A percentile compares a stretch with the other conserved stretches of the same genome.
These are phyloP conservation scores for Pissodes strobi DNA, from an alignment of 1,140 invertebrate species.

Conservation along the genomic window DNA sequence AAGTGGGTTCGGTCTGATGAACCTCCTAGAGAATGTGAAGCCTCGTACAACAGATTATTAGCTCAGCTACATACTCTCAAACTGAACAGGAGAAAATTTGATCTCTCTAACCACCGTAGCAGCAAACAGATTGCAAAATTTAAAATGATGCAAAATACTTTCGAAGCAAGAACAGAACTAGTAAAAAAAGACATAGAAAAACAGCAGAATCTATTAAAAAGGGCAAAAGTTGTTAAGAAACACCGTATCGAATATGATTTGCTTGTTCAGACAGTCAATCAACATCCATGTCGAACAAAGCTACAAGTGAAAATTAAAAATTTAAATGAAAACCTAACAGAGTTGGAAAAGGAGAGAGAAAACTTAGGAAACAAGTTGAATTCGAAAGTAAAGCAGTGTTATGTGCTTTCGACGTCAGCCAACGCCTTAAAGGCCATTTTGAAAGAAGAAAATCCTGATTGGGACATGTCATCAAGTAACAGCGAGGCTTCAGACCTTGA, in stretches of 20 bases:
- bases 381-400: constrained; percentile 3
- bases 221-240: constrained; percentile 3
- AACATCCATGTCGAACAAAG: neutral
- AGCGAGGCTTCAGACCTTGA: no score
- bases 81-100: neutral
- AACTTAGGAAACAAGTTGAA: neutral
- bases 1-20: neutral
- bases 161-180: neutral
- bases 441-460: neutral
- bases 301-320: neutral
- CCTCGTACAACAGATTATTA: neutral
- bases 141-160: neutral
- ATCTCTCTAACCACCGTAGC: neutral
- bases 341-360: neutral
- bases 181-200: constrained; percentile 1
- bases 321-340: neutral
- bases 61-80: neutral
- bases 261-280: neutral
- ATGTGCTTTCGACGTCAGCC: constrained; percentile 9
- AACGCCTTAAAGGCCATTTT: constrained; percentile 1
- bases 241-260: neutral
- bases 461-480: no score
- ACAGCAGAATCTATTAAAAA: neutral
- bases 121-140: neutral
- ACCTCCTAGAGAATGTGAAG: neutral